phyloP scores from a whole-genome alignment of 2,888 invertebrate genomes.

The Embidobia sp. region DNA sequence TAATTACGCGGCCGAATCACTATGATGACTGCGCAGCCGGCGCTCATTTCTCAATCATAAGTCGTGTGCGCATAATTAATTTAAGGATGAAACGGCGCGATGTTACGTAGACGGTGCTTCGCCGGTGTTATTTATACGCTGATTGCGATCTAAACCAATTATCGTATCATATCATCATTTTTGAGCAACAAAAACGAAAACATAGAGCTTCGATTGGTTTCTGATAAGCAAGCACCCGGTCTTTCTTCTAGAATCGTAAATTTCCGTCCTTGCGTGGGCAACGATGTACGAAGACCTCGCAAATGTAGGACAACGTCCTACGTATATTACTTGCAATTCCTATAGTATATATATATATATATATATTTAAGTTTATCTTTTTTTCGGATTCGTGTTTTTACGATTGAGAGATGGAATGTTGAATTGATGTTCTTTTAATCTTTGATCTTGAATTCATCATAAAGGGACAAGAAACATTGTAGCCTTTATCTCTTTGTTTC shows the following conservation, averaged over 20 bases:
- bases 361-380: constrained; percentile 35
- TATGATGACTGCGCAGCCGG: constrained; percentile 6
- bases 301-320: constrained; percentile 64
- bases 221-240: constrained; percentile 55
- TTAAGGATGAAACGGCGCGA: constrained; percentile 3
- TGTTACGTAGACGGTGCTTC: constrained; percentile 6
- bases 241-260: constrained; percentile 62
- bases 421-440: constrained; percentile 58
- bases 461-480: constrained; percentile 31
- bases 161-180: constrained; percentile 51
- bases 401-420: constrained; percentile 25
- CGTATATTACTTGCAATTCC: constrained; percentile 25
- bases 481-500: constrained; percentile 37
- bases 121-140: constrained; percentile 32
- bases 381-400: constrained; percentile 23
- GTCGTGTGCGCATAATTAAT: constrained; percentile 46
- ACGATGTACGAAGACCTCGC: constrained; percentile 62
- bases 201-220: constrained; percentile 28
- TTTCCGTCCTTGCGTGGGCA: constrained; percentile 63
- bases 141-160: constrained; percentile 60
- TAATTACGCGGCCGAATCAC: constrained; percentile 26
- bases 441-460: constrained; percentile 40
- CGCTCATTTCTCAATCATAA: constrained; percentile 20
- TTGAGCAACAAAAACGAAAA: constrained; percentile 50
- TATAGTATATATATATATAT: constrained; percentile 23